Evolutionary conservation across 2,797 vertebrate genomes (phyloP).

Genomic region (Arrhamphus sclerolepis): DNA sequence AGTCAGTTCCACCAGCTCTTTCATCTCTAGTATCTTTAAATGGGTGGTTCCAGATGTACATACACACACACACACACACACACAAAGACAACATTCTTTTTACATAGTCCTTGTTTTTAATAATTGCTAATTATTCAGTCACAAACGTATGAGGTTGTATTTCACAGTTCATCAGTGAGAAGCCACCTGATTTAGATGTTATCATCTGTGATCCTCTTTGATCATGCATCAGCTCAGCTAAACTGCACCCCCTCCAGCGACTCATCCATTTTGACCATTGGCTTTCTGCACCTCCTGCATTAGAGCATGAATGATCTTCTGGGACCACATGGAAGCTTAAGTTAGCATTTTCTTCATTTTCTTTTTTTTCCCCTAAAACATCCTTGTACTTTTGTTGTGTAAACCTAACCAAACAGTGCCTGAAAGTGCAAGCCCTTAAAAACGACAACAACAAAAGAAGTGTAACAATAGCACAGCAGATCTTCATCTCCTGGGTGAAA

Average conservation of each 20-base stretch:
- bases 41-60: neutral
- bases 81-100: neutral
- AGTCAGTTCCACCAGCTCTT: too few species aligned
- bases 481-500: conserved; percentile 2
- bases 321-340: too few species aligned
- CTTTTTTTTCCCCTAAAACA: neutral
- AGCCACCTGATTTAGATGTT: too few species aligned
- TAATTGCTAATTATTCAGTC: neutral
- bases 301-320: too few species aligned
- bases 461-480: neutral
- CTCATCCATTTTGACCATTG: too few species aligned
- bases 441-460: neutral
- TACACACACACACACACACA: too few species aligned
- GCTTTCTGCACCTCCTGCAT: too few species aligned
- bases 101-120: neutral
- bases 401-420: neutral
- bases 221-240: too few species aligned
- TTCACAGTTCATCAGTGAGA: too few species aligned
- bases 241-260: too few species aligned
- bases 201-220: too few species aligned
- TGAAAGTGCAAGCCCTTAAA: neutral
- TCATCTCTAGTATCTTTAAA: neutral
- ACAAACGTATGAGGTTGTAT: too few species aligned
- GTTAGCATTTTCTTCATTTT: neutral
- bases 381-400: neutral